Conservation (phyloP, 2,113 vertebrate species). For the Paratilapia polleni region DNA sequence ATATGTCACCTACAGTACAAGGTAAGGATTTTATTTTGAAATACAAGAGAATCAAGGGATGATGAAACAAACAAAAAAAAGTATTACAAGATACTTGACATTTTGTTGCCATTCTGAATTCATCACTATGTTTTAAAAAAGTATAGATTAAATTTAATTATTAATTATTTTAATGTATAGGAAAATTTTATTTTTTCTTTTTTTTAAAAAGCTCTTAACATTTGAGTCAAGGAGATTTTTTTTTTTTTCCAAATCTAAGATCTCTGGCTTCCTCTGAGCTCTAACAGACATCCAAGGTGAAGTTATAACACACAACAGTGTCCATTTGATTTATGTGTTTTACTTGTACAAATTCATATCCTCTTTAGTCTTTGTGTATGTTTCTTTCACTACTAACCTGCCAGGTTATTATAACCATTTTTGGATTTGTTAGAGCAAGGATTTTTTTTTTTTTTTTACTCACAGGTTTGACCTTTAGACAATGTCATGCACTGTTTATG, state of each 20-base stretch:
- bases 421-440: not conserved
- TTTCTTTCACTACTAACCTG: not conserved
- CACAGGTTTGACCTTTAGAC: constrained; percentile 45
- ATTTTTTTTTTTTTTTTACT: not conserved
- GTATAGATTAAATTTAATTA: too few species aligned
- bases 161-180: not conserved
- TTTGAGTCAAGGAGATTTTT: not conserved
- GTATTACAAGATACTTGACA: not conserved
- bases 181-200: not conserved
- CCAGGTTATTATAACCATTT: not conserved
- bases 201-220: not conserved
- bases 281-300: not conserved
- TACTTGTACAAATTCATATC: not conserved
- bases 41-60: not conserved
- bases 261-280: not conserved
- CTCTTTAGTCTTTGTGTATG: not conserved
- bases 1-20: constrained; percentile 36
- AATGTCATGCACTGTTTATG: constrained; percentile 32
- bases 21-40: constrained; percentile 56
- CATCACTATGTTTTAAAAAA: too few species aligned
- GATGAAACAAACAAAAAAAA: not conserved
- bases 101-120: not conserved
- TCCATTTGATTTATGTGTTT: constrained; percentile 15
- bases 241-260: not conserved
- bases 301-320: not conserved